Percentiles rank a stretch among this genome's conserved stretches.
These are phyloP conservation scores for Furnarius figulus DNA, from an alignment of 2,113 vertebrate genomes.

Conservation along the genomic window DNA sequence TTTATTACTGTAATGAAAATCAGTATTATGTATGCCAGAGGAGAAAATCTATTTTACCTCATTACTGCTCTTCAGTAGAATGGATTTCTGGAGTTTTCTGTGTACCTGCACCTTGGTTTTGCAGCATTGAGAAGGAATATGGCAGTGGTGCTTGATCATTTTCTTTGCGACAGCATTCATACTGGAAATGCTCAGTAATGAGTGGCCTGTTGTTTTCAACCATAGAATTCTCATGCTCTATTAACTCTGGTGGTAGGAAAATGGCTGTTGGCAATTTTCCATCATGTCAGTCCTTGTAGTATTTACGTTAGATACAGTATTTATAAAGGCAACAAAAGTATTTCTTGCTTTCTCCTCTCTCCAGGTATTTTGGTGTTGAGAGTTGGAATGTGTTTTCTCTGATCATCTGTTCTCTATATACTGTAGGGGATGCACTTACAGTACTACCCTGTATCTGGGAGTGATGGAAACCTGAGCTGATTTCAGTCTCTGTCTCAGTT, in stretches of 20 bases:
- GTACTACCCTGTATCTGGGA: neutral
- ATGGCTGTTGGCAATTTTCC: slow-evolving; percentile 71
- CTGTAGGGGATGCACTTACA: neutral
- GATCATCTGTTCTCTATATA: neutral
- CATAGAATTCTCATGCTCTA: slow-evolving; percentile 58
- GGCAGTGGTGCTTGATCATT: neutral
- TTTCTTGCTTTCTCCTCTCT: neutral
- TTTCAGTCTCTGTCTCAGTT: neutral
- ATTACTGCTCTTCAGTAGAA: neutral
- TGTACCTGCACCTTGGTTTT: neutral
- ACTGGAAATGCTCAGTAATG: slow-evolving; percentile 14
- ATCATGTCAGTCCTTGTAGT: slow-evolving; percentile 53
- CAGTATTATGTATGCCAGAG: neutral
- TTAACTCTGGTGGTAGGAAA: slow-evolving; percentile 72
- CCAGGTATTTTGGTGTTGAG: neutral
- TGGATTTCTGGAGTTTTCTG: neutral
- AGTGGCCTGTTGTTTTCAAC: slow-evolving; percentile 22
- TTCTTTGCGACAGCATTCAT: slow-evolving; percentile 6
- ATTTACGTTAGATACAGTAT: slow-evolving; percentile 48
- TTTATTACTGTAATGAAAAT: neutral
- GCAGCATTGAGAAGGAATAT: neutral
- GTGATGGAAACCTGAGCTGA: neutral
- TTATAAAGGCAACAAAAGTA: slow-evolving; percentile 44
- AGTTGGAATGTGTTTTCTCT: slow-evolving; percentile 18
- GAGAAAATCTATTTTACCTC: neutral